A percentile compares a stretch with the other conserved stretches of the same genome.
These are phyloP conservation scores for Enchytraeus crypticus DNA, from an alignment of 2,888 invertebrate species.

Conservation along the genomic window DNA sequence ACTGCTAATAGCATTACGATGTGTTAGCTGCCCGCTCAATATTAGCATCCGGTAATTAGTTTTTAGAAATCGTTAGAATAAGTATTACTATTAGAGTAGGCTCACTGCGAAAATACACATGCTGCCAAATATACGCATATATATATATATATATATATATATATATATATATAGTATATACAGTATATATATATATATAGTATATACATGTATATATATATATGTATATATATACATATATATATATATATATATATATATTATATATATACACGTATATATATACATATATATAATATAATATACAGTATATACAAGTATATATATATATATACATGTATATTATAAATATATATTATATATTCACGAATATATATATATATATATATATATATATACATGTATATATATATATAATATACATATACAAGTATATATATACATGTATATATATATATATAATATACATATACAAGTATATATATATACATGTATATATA, in stretches of 20 bases:
- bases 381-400: neutral
- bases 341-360: neutral
- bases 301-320: no score
- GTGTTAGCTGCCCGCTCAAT: no score
- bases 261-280: neutral
- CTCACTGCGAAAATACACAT: no score
- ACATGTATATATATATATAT: neutral
- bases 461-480: no score
- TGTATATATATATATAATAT: no score
- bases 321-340: no score
- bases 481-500: no score
- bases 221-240: conserved; percentile 7
- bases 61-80: no score
- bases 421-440: neutral
- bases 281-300: neutral
- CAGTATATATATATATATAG: neutral
- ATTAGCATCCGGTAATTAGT: no score
- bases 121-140: neutral
- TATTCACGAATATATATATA: neutral
- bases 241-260: conserved; percentile 1
- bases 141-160: conserved; percentile 5
- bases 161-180: neutral
- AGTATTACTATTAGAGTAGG: no score
- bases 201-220: neutral
- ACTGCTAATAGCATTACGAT: no score